phyloP scores from a whole-genome alignment of 2,888 invertebrate genomes.

The Ichneumoninae sp. region DNA sequence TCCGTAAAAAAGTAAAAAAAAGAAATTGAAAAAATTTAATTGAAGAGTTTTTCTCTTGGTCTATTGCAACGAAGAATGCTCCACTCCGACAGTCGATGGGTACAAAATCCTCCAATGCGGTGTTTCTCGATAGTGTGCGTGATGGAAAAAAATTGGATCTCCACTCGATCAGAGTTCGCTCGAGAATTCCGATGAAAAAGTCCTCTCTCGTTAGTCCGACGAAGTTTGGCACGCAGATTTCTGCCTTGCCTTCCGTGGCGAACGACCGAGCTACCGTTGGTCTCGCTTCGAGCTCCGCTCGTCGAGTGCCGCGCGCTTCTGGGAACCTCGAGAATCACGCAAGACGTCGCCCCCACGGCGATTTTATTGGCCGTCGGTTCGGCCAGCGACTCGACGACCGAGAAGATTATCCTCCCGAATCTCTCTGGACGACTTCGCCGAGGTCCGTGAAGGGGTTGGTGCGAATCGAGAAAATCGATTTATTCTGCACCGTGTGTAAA shows the following conservation, averaged over 20 bases:
- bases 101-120: slow-evolving; percentile 4
- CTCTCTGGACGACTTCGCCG: slow-evolving; percentile 59
- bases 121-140: not conserved
- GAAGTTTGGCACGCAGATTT: slow-evolving; percentile 35
- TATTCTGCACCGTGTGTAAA: slow-evolving; percentile 67
- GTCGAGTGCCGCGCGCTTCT: slow-evolving; percentile 39
- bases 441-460: slow-evolving; percentile 35
- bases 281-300: slow-evolving; percentile 24
- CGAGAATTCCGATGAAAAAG: not conserved
- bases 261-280: slow-evolving; percentile 41
- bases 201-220: not conserved
- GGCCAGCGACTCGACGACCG: slow-evolving; percentile 7
- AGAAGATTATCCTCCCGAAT: not conserved
- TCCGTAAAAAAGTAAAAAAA: not conserved
- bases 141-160: slow-evolving; percentile 12
- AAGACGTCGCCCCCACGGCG: slow-evolving; percentile 6
- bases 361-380: slow-evolving; percentile 44
- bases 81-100: slow-evolving; percentile 14
- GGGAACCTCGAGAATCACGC: slow-evolving; percentile 15
- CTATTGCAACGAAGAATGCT: slow-evolving; percentile 3
- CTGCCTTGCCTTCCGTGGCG: slow-evolving; percentile 59
- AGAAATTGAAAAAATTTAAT: not conserved
- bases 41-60: not conserved
- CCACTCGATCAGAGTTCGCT: not conserved
- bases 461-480: slow-evolving; percentile 72